Evolutionary conservation across 2,888 invertebrate genomes (phyloP).

Genomic region (Melinopterus prodromus): DNA sequence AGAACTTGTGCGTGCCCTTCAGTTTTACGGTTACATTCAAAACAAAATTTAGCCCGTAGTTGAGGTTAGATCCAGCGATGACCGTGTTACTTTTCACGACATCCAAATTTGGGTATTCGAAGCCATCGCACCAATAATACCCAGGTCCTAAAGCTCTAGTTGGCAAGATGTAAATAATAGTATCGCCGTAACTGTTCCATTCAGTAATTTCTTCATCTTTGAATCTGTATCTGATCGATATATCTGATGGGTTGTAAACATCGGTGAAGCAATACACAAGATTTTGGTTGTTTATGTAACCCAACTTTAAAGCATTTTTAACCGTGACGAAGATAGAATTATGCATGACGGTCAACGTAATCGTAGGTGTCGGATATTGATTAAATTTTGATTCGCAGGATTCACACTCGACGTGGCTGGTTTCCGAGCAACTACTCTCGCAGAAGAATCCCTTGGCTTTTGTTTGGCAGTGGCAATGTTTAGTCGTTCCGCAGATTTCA

Average conservation of each 20-base stretch:
- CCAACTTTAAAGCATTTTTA: constrained; percentile 29
- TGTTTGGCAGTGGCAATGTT: constrained; percentile 26
- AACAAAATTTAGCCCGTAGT: constrained; percentile 31
- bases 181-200: constrained; percentile 7
- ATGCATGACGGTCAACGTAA: constrained; percentile 8
- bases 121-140: constrained; percentile 45
- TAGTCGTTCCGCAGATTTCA: constrained; percentile 27
- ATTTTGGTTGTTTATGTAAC: not conserved
- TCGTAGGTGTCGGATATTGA: constrained; percentile 27
- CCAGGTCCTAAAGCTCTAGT: constrained; percentile 33
- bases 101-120: constrained; percentile 37
- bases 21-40: constrained; percentile 28
- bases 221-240: constrained; percentile 17
- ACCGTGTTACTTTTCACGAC: constrained; percentile 38
- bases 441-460: not conserved
- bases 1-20: not conserved
- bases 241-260: constrained; percentile 25
- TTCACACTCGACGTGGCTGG: constrained; percentile 8
- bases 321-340: constrained; percentile 27
- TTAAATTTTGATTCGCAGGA: constrained; percentile 29
- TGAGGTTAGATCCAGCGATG: constrained; percentile 27
- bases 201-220: not conserved
- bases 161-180: constrained; percentile 17
- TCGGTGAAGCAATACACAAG: constrained; percentile 32
- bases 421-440: constrained; percentile 18